Percentiles rank a stretch among this genome's conserved stretches.
Evolutionary conservation across 1,140 invertebrate genomes (phyloP).

Genomic region (Nomia melanderi): DNA sequence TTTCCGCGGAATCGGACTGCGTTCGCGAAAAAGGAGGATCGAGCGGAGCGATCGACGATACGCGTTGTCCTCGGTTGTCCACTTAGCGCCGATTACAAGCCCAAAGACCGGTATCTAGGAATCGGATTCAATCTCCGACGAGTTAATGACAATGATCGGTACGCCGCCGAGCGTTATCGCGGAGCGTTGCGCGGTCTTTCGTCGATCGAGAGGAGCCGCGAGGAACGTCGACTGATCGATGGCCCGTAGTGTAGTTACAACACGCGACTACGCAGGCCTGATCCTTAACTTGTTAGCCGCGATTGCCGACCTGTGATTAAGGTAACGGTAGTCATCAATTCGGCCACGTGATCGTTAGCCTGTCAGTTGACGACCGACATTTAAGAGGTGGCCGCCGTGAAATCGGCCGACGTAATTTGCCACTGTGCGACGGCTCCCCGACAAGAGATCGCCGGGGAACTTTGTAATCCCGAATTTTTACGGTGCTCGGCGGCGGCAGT

Average conservation of each 20-base stretch:
- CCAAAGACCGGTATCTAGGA: background rate
- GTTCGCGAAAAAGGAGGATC: background rate
- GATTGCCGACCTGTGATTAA: conserved; percentile 69
- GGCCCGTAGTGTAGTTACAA: conserved; percentile 51
- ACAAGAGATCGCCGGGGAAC: conserved; percentile 44
- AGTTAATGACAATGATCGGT: conserved; percentile 4
- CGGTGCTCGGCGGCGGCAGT: background rate
- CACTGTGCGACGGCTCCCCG: conserved; percentile 59
- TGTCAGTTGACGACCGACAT: conserved; percentile 68
- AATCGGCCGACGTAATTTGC: conserved; percentile 68
- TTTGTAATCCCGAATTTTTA: conserved; percentile 34
- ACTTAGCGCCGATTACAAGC: background rate
- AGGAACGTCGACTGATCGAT: conserved; percentile 51
- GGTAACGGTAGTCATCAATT: conserved; percentile 70
- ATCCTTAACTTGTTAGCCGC: conserved; percentile 67
- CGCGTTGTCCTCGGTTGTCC: background rate
- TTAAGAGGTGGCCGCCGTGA: conserved; percentile 64
- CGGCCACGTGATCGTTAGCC: conserved; percentile 67
- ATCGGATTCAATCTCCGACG: background rate
- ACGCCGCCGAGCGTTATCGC: conserved; percentile 9
- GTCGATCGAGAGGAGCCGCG: conserved; percentile 15
- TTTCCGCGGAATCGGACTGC: background rate
- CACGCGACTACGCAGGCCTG: conserved; percentile 57
- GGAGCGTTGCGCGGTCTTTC: background rate
- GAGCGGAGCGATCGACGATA: background rate